Conservation (phyloP, 2,888 invertebrate species). For the Pristionchus fissidentatus region DNA sequence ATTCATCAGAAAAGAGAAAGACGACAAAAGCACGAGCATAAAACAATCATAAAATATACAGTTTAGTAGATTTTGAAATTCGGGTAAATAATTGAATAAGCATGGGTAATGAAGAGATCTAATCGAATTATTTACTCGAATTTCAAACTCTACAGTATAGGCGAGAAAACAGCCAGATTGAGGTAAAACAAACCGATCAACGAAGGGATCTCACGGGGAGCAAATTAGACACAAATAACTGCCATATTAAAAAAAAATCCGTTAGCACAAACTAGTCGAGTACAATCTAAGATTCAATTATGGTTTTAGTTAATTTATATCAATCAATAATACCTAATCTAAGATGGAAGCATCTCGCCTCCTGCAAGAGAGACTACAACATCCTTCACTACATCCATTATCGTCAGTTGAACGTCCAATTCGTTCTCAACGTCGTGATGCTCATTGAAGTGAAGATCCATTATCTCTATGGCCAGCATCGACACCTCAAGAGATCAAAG, state of each 20-base stretch:
- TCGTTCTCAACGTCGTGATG: background rate
- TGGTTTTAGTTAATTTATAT: background rate
- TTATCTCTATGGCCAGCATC: conserved; percentile 19
- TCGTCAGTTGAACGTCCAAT: background rate
- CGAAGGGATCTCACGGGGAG: conserved; percentile 10
- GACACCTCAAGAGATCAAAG: background rate
- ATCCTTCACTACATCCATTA: background rate
- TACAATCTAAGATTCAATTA: background rate
- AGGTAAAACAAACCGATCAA: conserved; percentile 16
- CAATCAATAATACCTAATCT: background rate
- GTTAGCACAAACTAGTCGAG: background rate
- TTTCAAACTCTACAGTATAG: background rate
- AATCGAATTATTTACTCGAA: conserved; percentile 12
- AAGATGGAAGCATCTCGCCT: background rate
- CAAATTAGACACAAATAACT: background rate
- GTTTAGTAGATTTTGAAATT: too few relatives aligned
- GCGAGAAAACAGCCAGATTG: background rate
- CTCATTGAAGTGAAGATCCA: conserved; percentile 4
- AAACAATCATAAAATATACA: too few relatives aligned
- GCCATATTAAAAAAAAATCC: background rate
- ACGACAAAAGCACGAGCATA: too few relatives aligned
- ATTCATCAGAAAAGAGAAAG: too few relatives aligned
- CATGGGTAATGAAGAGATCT: too few relatives aligned
- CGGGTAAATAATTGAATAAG: too few relatives aligned
- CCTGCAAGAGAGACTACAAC: too few relatives aligned